Conservation (phyloP, 1,140 invertebrate species). For the Oncopodura yosiiana region DNA sequence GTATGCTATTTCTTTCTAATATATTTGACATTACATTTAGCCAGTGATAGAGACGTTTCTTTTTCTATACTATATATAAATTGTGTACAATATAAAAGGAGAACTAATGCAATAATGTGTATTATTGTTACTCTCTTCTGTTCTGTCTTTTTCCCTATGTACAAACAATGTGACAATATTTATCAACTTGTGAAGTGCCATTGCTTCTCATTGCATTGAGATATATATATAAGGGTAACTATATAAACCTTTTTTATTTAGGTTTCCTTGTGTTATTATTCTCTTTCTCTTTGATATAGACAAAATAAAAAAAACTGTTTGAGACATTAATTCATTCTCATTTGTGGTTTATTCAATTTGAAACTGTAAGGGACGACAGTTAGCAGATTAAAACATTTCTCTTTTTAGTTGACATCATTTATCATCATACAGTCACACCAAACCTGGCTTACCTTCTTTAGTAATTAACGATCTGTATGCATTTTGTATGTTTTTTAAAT, state of each 20-base stretch:
- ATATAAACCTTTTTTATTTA: too few relatives aligned
- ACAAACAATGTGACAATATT: conserved; percentile 31
- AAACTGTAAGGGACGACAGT: not conserved
- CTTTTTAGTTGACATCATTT: not conserved
- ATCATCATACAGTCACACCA: not conserved
- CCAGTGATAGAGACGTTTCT: not conserved
- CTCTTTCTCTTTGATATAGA: not conserved
- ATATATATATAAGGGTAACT: too few relatives aligned
- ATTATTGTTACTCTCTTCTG: too few relatives aligned
- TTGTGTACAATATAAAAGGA: too few relatives aligned
- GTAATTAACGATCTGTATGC: too few relatives aligned
- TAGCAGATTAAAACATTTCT: not conserved
- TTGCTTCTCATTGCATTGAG: too few relatives aligned
- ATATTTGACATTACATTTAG: conserved; percentile 16
- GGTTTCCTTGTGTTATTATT: too few relatives aligned
- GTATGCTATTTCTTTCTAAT: not conserved
- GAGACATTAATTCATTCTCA: conserved; percentile 28
- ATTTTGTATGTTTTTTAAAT: too few relatives aligned
- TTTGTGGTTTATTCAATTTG: conserved; percentile 25
- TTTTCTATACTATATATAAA: too few relatives aligned
- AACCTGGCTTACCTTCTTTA: not conserved
- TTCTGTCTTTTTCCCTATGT: not conserved
- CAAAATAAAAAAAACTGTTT: too few relatives aligned
- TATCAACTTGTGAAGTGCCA: conserved; percentile 22
- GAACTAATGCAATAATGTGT: too few relatives aligned